phyloP scores from a whole-genome alignment of 1,140 invertebrate genomes.

The Conus ventricosus region DNA sequence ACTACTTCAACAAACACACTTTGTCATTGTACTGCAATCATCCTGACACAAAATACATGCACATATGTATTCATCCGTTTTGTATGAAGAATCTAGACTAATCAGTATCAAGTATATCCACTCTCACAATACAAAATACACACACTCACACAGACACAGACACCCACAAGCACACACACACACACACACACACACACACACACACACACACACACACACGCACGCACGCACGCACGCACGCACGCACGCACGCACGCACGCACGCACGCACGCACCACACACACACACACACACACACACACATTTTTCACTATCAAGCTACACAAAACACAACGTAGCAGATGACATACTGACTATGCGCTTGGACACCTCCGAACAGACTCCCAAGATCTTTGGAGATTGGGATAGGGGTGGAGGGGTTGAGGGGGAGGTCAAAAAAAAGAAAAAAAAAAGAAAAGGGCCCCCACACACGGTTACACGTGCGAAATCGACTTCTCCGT shows the following conservation, averaged over 20 bases:
- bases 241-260: background rate
- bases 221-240: background rate
- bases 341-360: background rate
- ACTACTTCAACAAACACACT: too few relatives aligned
- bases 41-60: too few relatives aligned
- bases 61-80: too few relatives aligned
- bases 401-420: background rate
- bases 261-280: background rate
- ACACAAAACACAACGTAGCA: background rate
- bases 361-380: background rate
- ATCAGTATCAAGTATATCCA: too few relatives aligned
- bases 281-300: background rate
- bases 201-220: background rate
- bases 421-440: background rate
- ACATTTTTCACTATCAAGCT: background rate
- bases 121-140: too few relatives aligned
- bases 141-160: background rate
- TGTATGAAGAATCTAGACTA: too few relatives aligned
- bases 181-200: background rate
- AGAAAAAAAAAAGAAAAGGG: background rate
- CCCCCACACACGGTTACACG: background rate
- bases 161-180: background rate
- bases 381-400: background rate
- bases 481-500: conserved; percentile 40
- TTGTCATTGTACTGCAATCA: too few relatives aligned